Evolutionary conservation across 2,797 vertebrate genomes (phyloP), one percentile per base, ranked within the genome.

Genomic region (Mus caroli): DNA sequence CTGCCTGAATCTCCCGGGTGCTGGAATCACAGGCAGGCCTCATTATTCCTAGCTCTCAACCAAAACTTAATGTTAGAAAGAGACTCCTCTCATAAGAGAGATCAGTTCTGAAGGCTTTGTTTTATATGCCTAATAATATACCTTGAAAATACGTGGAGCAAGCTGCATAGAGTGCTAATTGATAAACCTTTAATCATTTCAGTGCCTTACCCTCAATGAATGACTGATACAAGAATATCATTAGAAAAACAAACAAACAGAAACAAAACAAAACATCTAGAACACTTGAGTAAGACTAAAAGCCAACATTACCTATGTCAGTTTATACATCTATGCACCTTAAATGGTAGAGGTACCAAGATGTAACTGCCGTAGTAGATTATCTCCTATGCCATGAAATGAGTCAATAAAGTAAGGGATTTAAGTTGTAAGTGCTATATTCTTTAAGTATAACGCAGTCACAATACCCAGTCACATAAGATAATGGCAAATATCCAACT

Each of bases 401-500:
- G 90, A 24, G n/a, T 85, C n/a, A 90, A 17, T 60, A 88, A n/a
- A 64, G 56, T 91, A 95, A 34, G 84, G 12, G 54, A 77, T 78
- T 94, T 34, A 90, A 94, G 82, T 67, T 83, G 2, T 50, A 10
- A 73, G 20, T 3, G 69, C 20, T 78, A 67, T 88, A 60, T 78
- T 84, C 26, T 94, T 10, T 88, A 67, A 92, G 4, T 3, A 24
- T 76, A 91, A 56, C 88, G 9, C 9, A 92, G 71, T 93, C 69
- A 71, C 88, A 75, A 88, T 94, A 77, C 64, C 62, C 13, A 86
- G 5, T 79, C 62, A 91, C 46, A 90, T 26, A 94, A 80, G 46
- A 73, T 83, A 73, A 1, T 87, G 20, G 20, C 93, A 94, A 93
- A 85, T 83, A 83, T 3, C 5, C 54, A 90, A 88, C 62, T 85